Conservation (phyloP, 2,113 vertebrate species). For the Acanthisitta chloris region DNA sequence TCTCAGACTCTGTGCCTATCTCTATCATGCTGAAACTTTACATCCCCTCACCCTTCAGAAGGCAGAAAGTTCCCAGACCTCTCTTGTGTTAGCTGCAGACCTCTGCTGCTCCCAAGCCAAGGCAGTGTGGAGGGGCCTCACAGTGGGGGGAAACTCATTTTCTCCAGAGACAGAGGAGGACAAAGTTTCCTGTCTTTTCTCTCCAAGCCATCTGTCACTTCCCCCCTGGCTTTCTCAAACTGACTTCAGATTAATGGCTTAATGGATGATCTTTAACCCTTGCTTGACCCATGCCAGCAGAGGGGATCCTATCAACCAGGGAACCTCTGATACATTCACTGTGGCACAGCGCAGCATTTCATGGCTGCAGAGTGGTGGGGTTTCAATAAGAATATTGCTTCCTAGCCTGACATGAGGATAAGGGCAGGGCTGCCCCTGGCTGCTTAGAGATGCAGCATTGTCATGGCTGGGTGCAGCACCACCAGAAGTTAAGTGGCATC, state of each 20-base stretch:
- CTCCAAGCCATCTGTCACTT: constrained; percentile 47
- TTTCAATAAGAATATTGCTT: neutral
- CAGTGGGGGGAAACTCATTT: neutral
- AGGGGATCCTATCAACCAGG: neutral
- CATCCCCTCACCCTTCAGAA: neutral
- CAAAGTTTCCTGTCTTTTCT: constrained; percentile 61
- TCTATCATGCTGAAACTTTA: neutral
- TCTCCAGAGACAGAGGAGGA: constrained; percentile 33
- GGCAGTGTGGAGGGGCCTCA: neutral
- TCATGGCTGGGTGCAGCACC: neutral
- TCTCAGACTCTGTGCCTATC: neutral
- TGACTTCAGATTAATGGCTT: constrained; percentile 3
- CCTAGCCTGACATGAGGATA: neutral
- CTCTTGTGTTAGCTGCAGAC: constrained; percentile 30
- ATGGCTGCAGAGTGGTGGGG: neutral
- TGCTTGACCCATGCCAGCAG: neutral
- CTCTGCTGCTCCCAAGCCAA: constrained; percentile 10
- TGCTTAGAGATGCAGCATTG: neutral
- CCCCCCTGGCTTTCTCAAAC: neutral
- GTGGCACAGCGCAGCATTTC: neutral
- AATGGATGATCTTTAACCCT: constrained; percentile 43
- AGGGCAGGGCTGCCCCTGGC: neutral
- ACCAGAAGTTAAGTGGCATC: neutral
- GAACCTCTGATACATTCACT: neutral
- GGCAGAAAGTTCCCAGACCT: constrained; percentile 36